Base-by-base conservation (phyloP, 2,113 vertebrate genomes). In the Hippocampus zosterae region DNA sequence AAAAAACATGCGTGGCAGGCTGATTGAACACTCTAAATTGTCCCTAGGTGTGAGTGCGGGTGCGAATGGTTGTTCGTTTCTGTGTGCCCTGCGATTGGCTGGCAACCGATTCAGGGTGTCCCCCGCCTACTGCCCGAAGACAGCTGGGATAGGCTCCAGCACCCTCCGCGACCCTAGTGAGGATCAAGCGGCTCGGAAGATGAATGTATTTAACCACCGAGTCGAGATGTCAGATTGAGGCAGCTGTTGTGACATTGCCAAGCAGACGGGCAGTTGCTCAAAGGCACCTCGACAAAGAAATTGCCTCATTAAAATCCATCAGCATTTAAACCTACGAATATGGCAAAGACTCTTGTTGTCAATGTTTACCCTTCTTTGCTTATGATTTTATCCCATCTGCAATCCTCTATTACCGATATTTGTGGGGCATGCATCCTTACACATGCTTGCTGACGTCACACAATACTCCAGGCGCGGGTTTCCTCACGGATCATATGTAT, bases 381-480 rank as follows among this genome's bases (percentile, higher is more conserved):
- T 48, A 48, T 48, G 46, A 48, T 18, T 48, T 15, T 21, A 73
- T 72, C 72, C 59, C 27, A 46, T 61, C 1, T 69, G 61, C 63
- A 65, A 40, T 50, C 41, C 64, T 74, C 56, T 44, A 16, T 61
- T 68, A 27, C 25, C 25, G 25, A 2, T 27, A 68, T 61, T 48
- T 66, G 16, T 2, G n/a, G 41, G 50, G 63, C 16, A 68, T 73
- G 16, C 16, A 48, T 48, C 46, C 29, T n/a, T 73, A 11, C 25
- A 27, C 11, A 15, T 23, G 53, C 9, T 27, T 57, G 55, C 11
- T 23, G n/a, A 52, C 16, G 46, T 16, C 46, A 48, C 46, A 18
- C 48, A 23, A 67, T 55, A 59, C 66, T 75, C 44, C 15, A 1
- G 41, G 53, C 7, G 59, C 27, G 66, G 71, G 62, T 53, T 65